Percentiles rank a stretch among this genome's conserved stretches.
These are phyloP conservation scores for Aldrovandia affinis DNA, from an alignment of 2,797 vertebrate genomes.

Conservation along the genomic window DNA sequence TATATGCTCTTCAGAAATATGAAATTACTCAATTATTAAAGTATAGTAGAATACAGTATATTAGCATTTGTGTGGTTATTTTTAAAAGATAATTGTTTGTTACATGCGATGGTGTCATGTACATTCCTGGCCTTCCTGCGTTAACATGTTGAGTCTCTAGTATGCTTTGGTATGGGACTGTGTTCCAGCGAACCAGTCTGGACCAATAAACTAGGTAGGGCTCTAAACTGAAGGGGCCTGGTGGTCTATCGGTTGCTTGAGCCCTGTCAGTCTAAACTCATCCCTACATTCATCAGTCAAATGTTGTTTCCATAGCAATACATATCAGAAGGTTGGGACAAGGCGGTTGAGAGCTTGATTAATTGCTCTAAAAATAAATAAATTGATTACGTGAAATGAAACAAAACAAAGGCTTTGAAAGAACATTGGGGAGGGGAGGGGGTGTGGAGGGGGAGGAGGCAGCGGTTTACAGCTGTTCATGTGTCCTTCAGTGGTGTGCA, in stretches of 20 bases:
- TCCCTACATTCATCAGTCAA: slow-evolving; percentile 32
- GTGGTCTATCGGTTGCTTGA: slow-evolving; percentile 15
- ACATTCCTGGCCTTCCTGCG: background rate
- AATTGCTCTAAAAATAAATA: slow-evolving; percentile 28
- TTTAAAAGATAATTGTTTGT: background rate
- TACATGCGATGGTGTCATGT: background rate
- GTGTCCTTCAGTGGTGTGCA: slow-evolving; percentile 31
- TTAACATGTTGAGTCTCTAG: background rate
- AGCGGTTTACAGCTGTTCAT: slow-evolving; percentile 37
- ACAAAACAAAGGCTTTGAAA: slow-evolving; percentile 37
- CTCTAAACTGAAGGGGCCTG: slow-evolving; percentile 1
- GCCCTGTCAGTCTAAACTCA: slow-evolving; percentile 25
- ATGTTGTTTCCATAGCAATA: slow-evolving; percentile 32
- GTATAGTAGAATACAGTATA: background rate
- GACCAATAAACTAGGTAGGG: background rate
- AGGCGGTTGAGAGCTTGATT: slow-evolving; percentile 24
- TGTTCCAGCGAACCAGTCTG: background rate
- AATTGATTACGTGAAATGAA: slow-evolving; percentile 37
- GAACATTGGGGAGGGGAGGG: slow-evolving; percentile 18
- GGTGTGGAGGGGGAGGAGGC: slow-evolving; percentile 1
- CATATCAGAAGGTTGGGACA: slow-evolving; percentile 15
- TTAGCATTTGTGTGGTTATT: too few relatives aligned
- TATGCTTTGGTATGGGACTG: background rate
- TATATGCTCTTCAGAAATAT: background rate
- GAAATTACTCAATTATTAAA: background rate